Evolutionary conservation across 2,113 vertebrate genomes (phyloP).

Genomic region (Calidris pygmaea): DNA sequence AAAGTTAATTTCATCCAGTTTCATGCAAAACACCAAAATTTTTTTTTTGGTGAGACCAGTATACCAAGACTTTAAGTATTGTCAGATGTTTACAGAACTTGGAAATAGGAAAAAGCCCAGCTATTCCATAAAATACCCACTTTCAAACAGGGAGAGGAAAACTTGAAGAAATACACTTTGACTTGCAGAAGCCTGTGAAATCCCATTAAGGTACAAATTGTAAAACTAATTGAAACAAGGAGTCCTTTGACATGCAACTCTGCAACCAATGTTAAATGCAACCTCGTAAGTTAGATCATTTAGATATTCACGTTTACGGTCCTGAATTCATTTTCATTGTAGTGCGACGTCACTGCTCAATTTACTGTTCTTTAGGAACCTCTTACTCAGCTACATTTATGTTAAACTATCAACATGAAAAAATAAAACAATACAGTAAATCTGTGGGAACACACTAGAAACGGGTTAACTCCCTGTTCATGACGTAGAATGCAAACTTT

Average conservation of each 20-base stretch:
- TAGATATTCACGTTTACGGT: not conserved
- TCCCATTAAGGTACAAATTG: slow-evolving; percentile 73
- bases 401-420: not conserved
- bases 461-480: not conserved
- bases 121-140: slow-evolving; percentile 36
- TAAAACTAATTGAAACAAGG: not conserved
- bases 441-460: not conserved
- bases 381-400: not conserved
- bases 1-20: not conserved
- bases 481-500: not conserved
- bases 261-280: slow-evolving; percentile 9
- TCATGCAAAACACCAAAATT: not conserved
- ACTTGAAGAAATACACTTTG: slow-evolving; percentile 67
- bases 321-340: not conserved
- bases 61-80: slow-evolving; percentile 15
- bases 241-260: slow-evolving; percentile 54
- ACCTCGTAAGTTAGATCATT: not conserved
- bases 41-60: too few relatives aligned
- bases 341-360: not conserved
- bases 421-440: not conserved
- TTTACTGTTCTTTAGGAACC: not conserved
- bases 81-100: slow-evolving; percentile 80
- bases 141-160: slow-evolving; percentile 53
- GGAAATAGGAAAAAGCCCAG: slow-evolving; percentile 45
- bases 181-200: slow-evolving; percentile 67